Base-by-base conservation (phyloP, 2,113 vertebrate genomes). In the Vanacampus margaritifer region DNA sequence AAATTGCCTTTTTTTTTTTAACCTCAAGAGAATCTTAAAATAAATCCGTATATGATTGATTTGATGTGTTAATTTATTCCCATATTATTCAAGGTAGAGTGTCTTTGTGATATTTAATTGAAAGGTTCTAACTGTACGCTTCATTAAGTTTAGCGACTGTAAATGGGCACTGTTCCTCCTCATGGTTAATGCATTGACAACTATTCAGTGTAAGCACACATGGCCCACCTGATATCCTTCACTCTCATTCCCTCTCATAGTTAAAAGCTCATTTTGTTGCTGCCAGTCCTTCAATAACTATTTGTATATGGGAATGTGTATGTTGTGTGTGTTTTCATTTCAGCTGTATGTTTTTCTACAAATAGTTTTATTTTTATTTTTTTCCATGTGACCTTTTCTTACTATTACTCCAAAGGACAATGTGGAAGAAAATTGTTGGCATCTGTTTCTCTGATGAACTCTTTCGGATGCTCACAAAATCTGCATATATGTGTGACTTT, bases 151-250 rank as follows among this genome's bases (percentile, higher is more conserved):
- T 63, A 76, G 75, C 50, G 71, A 58, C 67, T 68, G 56, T 77
- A 79, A n/a, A 85, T 79, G 75, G 83, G 74, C 69, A 26, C 37
- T 16, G 65, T 69, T 72, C 53, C 50, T 24, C 71, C 71, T 87
- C 85, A 77, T 87, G 6, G 46, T 87, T 77, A 87, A 88, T 85
- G 64, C 75, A 87, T 74, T 16, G 53, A 37, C 39, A 39, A 64
- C 67, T 72, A 72, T 85, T 82, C 68, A 80, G 67, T 84, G 76
- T 68, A 81, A 80, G 71, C 71, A 72, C 70, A 81, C 53, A 48
- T 57, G 73, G 67, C 73, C 76, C 51, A 43, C 71, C 71, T 71
- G 17, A 58, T 61, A 57, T 58, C 62, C 23, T 37, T 39, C 43
- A n/a, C 45, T 73, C 37, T 68, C 67, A 19, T 45, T 72, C 62